Percentiles rank a stretch among this genome's conserved stretches.
These are phyloP conservation scores for Spilarctia lutea DNA, from an alignment of 2,888 invertebrate species.

Conservation along the genomic window DNA sequence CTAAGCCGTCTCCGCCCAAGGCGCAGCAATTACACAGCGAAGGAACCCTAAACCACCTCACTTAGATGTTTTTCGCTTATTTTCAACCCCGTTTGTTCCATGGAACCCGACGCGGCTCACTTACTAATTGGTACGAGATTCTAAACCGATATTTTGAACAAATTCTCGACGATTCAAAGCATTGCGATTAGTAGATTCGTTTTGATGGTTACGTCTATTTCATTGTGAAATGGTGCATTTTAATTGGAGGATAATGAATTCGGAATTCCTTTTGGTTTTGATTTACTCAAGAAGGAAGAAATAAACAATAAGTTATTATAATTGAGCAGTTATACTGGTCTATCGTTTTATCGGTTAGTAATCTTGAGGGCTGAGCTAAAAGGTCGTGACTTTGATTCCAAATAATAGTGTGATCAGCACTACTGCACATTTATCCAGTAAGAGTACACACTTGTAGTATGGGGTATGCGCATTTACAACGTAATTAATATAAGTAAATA, in stretches of 20 bases:
- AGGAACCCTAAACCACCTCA: conserved; percentile 74
- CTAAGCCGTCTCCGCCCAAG: conserved; percentile 62
- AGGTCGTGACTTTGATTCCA: not conserved
- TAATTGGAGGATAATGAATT: conserved; percentile 16
- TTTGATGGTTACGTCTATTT: conserved; percentile 22
- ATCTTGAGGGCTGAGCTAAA: not conserved
- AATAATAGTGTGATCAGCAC: not conserved
- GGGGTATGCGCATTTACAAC: not conserved
- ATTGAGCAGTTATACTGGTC: no score
- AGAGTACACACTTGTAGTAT: not conserved
- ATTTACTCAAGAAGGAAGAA: not conserved
- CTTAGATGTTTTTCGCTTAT: conserved; percentile 80
- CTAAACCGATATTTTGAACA: conserved; percentile 61
- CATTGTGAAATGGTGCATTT: conserved; percentile 7
- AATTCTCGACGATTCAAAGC: conserved; percentile 55
- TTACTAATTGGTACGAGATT: conserved; percentile 80
- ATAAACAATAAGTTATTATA: not conserved
- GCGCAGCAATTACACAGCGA: conserved; percentile 76
- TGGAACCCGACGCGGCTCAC: conserved; percentile 72
- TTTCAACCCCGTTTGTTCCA: conserved; percentile 65
- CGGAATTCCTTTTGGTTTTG: not conserved
- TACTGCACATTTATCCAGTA: not conserved
- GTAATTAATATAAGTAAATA: not conserved
- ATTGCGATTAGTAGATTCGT: conserved; percentile 55
- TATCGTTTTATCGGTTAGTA: not conserved